Base-by-base conservation (phyloP, 2,888 invertebrate species). In the Drosophila sordidula region DNA sequence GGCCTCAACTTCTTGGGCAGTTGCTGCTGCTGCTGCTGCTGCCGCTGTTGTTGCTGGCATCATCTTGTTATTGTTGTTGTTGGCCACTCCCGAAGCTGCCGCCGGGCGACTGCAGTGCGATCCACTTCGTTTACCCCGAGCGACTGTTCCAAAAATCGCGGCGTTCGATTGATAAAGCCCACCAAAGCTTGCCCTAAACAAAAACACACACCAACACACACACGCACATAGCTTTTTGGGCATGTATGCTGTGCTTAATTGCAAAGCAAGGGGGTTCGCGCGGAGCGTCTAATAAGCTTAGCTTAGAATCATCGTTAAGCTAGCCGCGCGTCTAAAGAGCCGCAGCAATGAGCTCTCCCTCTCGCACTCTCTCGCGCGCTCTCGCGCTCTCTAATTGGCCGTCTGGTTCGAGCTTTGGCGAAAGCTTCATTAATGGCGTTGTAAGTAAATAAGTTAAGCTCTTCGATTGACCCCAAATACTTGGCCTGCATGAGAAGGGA, bases 151-250 rank as follows among this genome's bases (percentile, higher is more conserved):
- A 41, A 64, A 63, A 54, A 38, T 62, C 46, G 51, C 41, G 44
- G 49, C 51, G 56, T 63, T 65, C 66, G 70, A 86, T 79, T 81
- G 89, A 81, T 88, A 86, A 88, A 86, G 87, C 69, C 39, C 62
- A 26, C 11, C 16, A 78, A 67, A 78, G 74, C 78, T 74, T 51
- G 42, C 34, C 22, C 34, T 6, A 66, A 45, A 61, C 55, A 66
- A 54, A 59, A 29, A 42, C 41, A 22, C 41, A 59, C 39, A 22
- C 22, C 38, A 4, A 6, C 39, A 47, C 29, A 25, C 34, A 41
- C 39, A 18, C 8, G 47, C 29, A 14, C 12, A 12, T 6, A 32
- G 11, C n/a, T 16, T 39, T 39, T 25, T 16, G 25, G n/a, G 22
- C 38, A 1, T 41, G 9, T 16, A 49, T 58, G 42, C 22, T 34